phyloP scores from a whole-genome alignment of 1,140 invertebrate genomes.

The Drosophila lowei region DNA sequence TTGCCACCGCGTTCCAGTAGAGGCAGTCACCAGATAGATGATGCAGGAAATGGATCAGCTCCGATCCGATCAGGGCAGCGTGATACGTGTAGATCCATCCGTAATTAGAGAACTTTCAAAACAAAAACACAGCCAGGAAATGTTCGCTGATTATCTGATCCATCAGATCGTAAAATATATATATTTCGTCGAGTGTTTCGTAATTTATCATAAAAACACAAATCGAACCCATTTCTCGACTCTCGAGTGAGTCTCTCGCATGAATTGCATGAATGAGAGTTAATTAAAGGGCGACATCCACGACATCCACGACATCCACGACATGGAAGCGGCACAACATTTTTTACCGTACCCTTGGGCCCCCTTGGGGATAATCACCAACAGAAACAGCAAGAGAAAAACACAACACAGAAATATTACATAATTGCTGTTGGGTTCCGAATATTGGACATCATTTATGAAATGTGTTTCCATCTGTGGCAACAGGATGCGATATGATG shows the following conservation, averaged over 20 bases:
- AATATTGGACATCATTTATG: conserved; percentile 25
- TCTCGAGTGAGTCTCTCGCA: not conserved
- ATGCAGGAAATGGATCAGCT: conserved; percentile 32
- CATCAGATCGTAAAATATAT: too few relatives aligned
- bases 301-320: conserved; percentile 13
- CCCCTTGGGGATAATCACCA: too few relatives aligned
- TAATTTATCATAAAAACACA: not conserved
- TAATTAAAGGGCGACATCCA: conserved; percentile 38
- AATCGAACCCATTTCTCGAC: conserved; percentile 1
- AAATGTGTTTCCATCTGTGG: conserved; percentile 16
- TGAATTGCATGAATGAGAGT: conserved; percentile 26
- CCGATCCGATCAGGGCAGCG: not conserved
- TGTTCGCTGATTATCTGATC: not conserved
- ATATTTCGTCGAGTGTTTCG: too few relatives aligned
- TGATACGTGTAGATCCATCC: too few relatives aligned
- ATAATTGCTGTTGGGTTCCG: conserved; percentile 16
- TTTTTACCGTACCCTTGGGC: too few relatives aligned
- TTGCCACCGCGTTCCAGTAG: conserved; percentile 5
- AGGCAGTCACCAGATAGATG: not conserved
- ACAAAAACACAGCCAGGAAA: conserved; percentile 6
- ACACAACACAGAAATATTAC: conserved; percentile 15
- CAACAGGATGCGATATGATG: not conserved
- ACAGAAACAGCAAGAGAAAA: not conserved
- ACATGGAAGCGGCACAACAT: conserved; percentile 5
- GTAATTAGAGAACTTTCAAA: too few relatives aligned